These are phyloP conservation scores for Cyclargus thomasi DNA, from an alignment of 1,140 invertebrate genomes.

Conservation along the genomic window DNA sequence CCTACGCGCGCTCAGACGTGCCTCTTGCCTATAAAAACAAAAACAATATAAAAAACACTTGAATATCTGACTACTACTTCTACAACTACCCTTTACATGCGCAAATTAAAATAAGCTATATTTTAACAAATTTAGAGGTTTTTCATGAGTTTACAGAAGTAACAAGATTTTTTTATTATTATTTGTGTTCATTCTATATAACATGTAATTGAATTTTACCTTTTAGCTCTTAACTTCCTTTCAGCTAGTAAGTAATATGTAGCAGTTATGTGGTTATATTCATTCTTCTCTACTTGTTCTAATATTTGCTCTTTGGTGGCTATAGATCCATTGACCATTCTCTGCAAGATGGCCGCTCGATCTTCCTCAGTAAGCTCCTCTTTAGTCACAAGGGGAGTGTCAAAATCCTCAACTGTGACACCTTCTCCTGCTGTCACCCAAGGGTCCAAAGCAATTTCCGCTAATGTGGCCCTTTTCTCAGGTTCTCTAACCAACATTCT, in stretches of 20 bases:
- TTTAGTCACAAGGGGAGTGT: slow-evolving; percentile 61
- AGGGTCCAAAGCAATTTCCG: slow-evolving; percentile 91
- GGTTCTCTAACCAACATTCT: slow-evolving; percentile 96
- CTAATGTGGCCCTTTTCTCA: slow-evolving; percentile 89
- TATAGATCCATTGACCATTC: slow-evolving; percentile 97
- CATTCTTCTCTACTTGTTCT: slow-evolving; percentile 94
- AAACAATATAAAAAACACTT: neutral
- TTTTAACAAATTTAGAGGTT: no score
- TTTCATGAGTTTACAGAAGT: no score
- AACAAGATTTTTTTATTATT: no score
- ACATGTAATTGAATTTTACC: slow-evolving; percentile 35
- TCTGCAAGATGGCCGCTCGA: slow-evolving; percentile 93
- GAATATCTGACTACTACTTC: no score
- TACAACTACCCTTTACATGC: no score
- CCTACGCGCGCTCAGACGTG: slow-evolving; percentile 55
- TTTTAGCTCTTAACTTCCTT: slow-evolving; percentile 86
- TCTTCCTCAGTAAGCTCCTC: slow-evolving; percentile 86
- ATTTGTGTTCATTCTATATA: no score
- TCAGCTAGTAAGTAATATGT: slow-evolving; percentile 98
- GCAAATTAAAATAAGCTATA: no score
- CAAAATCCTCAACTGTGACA: slow-evolving; percentile 63
- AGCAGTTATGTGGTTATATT: slow-evolving; percentile 98
- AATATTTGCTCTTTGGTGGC: slow-evolving; percentile 95
- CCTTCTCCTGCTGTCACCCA: slow-evolving; percentile 84
- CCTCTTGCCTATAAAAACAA: slow-evolving; percentile 81